Evolutionary conservation across 2,888 invertebrate genomes (phyloP), one percentile per base, ranked within the genome.

Genomic region (Xanthostigma xanthostigma): DNA sequence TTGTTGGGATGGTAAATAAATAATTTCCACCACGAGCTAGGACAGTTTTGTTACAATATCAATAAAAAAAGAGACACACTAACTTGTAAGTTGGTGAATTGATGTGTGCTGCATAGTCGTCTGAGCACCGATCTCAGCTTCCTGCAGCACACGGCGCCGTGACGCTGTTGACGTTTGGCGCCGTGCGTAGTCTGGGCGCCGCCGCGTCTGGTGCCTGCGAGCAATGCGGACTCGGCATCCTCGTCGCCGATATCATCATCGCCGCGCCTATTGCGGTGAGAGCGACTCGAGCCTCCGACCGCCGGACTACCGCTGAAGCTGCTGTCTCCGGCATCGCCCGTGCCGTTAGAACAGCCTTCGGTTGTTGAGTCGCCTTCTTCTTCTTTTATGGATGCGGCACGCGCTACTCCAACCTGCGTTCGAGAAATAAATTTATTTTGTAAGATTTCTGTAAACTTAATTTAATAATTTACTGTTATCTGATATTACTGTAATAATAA

Each of bases 41-140:
- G n/a, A n/a, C n/a, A n/a, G n/a, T n/a, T n/a, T n/a, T n/a, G n/a
- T n/a, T n/a, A n/a, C n/a, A n/a, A n/a, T n/a, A n/a, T n/a, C n/a
- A n/a, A n/a, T n/a, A n/a, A 40, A 43, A 44, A 41, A 40, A 36
- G 27, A 14, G 17, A 36, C 35, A 37, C 54, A 71, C 73, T 73
- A 66, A 86, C 86, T 71, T 87, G 84, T 44, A 83, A 71, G 66
- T 89, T 85, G 60, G 76, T 76, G 69, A 91, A 91, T 59, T 84
- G 77, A 65, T 85, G 84, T 36, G 84, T 80, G 45, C 78, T 74
- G 62, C 83, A 88, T 34, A 88, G 65, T 44, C 71, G 69, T 51
- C 72, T 69, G 46, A 78, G 59, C 35, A 75, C 69, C 49, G 68
- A 63, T 45, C 76, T 75, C 49, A 74, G 60, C 12, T 64, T 62